Base-by-base conservation (phyloP, 2,888 invertebrate species). In the Sesia bembeciformis region DNA sequence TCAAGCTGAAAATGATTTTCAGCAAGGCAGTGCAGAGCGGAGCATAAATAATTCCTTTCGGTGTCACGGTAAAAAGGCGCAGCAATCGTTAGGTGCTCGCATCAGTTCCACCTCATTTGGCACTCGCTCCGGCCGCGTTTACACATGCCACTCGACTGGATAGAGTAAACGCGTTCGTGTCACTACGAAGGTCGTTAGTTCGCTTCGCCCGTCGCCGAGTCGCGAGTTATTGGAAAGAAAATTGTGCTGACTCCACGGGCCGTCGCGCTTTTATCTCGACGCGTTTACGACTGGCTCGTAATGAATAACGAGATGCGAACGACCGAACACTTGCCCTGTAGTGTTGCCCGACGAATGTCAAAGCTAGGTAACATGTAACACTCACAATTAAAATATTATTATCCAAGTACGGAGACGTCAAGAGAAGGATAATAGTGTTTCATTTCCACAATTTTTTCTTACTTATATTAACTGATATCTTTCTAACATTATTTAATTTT, bases 91-190 rank as follows among this genome's bases (percentile, higher is more conserved):
- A 81, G 75, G 72, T 74, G 72, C 65, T 72, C 72, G 66, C 78
- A 74, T 79, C 72, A 76, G 77, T 80, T 76, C 76, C 77, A 66
- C 76, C 60, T 81, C 82, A 81, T 81, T 82, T 75, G 73, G 60
- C 70, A 60, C 61, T 58, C 63, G 59, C 61, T 61, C 59, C 58
- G 62, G 64, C 57, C 67, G 63, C 74, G 76, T 75, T 74, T 69
- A 74, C 78, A 78, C 78, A 71, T 68, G 74, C 76, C 75, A 72
- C 73, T 77, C 67, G 61, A 67, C 58, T 63, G 60, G 66, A 63
- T 51, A 51, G 43, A 52, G 52, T 40, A 52, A 52, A 52, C 52
- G 52, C 52, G 7, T 38, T 39, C 50, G 50, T 39, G 50, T 7
- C 50, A 39, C 50, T 50, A 39, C 23, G 66, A 63, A 68, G 69